Evolutionary conservation across 2,888 invertebrate species (phyloP).

Genomic region (Yponomeuta malinellus): DNA sequence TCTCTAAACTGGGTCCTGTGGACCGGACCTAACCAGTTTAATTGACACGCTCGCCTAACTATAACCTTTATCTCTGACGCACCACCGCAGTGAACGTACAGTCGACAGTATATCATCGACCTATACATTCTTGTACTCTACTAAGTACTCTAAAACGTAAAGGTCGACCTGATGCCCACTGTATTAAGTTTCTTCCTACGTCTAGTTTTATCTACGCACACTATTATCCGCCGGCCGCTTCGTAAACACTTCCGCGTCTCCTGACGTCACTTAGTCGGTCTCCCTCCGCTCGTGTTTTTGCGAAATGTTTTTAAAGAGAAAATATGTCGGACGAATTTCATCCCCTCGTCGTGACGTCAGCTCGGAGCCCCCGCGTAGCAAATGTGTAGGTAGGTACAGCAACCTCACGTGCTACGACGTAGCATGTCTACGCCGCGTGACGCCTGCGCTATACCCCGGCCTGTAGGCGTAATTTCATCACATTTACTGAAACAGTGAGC

Average conservation of each 20-base stretch:
- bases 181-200: too few relatives aligned
- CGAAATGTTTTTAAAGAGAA: background rate
- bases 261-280: constrained; percentile 4
- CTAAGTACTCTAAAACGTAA: too few relatives aligned
- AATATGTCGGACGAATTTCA: background rate
- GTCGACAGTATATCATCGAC: too few relatives aligned
- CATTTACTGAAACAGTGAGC: too few relatives aligned
- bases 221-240: background rate
- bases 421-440: background rate
- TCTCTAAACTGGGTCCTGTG: background rate
- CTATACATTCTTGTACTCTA: too few relatives aligned
- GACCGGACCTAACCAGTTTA: too few relatives aligned
- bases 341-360: background rate
- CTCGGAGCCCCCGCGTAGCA: background rate
- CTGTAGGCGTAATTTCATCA: too few relatives aligned
- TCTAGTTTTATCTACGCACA: too few relatives aligned
- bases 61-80: too few relatives aligned
- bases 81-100: too few relatives aligned
- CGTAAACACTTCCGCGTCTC: constrained; percentile 6
- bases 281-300: background rate
- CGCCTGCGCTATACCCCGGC: constrained; percentile 24
- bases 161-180: too few relatives aligned
- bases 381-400: background rate
- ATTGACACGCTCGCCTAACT: too few relatives aligned
- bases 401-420: constrained; percentile 8